Percentiles rank a stretch among this genome's conserved stretches.
Conservation (phyloP, 2,113 vertebrate species). For the Nansenia antarctica region DNA sequence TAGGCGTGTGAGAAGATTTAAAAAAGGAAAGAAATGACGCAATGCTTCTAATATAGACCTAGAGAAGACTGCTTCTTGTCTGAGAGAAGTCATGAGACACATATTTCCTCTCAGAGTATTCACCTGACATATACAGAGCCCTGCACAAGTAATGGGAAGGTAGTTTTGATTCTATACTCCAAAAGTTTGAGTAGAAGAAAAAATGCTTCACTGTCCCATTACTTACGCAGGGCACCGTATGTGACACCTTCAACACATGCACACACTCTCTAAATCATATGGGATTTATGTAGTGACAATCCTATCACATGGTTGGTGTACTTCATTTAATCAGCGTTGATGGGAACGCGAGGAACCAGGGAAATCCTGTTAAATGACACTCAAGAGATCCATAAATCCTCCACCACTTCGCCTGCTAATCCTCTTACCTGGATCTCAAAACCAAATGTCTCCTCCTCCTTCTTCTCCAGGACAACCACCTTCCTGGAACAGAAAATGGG, state of each 20-base stretch:
- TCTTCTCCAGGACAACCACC: constrained; percentile 86
- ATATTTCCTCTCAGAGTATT: too few relatives aligned
- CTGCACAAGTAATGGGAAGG: too few relatives aligned
- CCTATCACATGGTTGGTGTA: constrained; percentile 4
- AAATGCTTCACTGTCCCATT: too few relatives aligned
- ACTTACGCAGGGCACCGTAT: too few relatives aligned
- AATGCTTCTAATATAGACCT: constrained; percentile 46
- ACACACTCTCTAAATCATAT: constrained; percentile 21
- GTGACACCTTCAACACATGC: background rate
- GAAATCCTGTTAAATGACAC: too few relatives aligned
- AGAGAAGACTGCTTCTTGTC: constrained; percentile 10
- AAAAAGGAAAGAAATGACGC: constrained; percentile 42
- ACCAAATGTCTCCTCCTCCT: constrained; percentile 86
- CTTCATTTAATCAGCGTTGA: background rate
- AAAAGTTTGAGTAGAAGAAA: too few relatives aligned
- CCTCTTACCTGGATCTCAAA: constrained; percentile 94
- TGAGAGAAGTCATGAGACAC: constrained; percentile 49
- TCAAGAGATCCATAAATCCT: background rate
- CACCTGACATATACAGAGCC: too few relatives aligned
- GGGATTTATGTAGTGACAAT: constrained; percentile 26
- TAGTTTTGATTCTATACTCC: too few relatives aligned
- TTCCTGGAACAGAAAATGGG: constrained; percentile 73
- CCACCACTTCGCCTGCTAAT: background rate
- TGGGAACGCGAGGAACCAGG: background rate
- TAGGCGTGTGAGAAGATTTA: constrained; percentile 33